Evolutionary conservation across 2,888 invertebrate genomes (phyloP), one percentile per base, ranked within the genome.

Genomic region (Aproaerema taeniolella): DNA sequence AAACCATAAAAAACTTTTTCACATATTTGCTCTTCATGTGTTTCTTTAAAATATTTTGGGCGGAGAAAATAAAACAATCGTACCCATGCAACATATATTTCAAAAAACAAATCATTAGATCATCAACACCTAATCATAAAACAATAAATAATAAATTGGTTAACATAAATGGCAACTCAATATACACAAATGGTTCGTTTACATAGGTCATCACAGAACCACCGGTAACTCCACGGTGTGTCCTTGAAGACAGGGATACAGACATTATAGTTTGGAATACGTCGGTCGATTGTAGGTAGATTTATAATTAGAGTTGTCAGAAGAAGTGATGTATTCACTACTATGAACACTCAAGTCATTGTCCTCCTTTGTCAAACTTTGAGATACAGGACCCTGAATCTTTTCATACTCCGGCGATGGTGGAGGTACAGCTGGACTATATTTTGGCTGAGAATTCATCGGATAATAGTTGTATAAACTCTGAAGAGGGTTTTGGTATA

Each of bases 381-480:
- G 77, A 0, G 68, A 47, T 2, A 64, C 39, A 2, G 75, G 57
- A 7, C 58, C 56, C 46, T 69, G 74, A 5, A 62, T 39, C 49
- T 78, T 82, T 2, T 81, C 81, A 43, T 78, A 81, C 30, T 82
- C 87, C 11, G 58, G 46, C 1, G 68, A 55, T 2, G 63, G 58
- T 15, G 67, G 58, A 1, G 68, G 51, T 39, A 77, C 77, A 1
- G 71, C 53, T 14, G 71, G 49, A 12, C 62, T 70, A 38, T 79
- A 78, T 43, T 80, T 82, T 0, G 67, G 61, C 54, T 83, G 87
- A 5, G 75, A 53, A 45, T 64, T 74, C 2, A 69, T 53, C 13
- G 81, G 80, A 44, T 80, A 77, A 38, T 83, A 86, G 38, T 78
- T 81, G 41, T 77, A 80, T 13, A 82, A 62, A 31, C 65, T 73